Conservation (phyloP, 1,140 invertebrate genomes). For the Cepaea nemoralis region DNA sequence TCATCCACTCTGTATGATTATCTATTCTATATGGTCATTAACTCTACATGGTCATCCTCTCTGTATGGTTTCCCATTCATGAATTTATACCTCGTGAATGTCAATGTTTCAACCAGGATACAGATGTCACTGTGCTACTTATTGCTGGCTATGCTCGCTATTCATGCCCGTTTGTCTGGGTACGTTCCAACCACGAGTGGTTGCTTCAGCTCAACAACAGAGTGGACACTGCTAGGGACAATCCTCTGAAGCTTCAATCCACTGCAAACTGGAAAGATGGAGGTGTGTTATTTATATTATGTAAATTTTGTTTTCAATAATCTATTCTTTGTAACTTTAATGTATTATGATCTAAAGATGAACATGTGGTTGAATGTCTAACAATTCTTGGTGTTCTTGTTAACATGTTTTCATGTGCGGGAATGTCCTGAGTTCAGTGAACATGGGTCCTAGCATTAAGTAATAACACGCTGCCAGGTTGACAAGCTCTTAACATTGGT, state of each 20-base stretch:
- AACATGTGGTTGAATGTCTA: too few species aligned
- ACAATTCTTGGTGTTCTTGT: too few species aligned
- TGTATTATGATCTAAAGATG: too few species aligned
- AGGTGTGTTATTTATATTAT: conserved; percentile 51
- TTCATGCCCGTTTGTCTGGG: conserved; percentile 67
- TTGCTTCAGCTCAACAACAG: conserved; percentile 58
- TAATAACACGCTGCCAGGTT: too few species aligned
- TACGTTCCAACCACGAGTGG: conserved; percentile 63
- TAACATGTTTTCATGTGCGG: too few species aligned
- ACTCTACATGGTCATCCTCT: background rate
- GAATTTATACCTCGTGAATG: background rate
- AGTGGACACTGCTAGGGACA: conserved; percentile 56
- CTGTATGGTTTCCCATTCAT: background rate
- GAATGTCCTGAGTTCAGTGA: too few species aligned
- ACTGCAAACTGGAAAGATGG: conserved; percentile 60
- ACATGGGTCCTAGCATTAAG: too few species aligned
- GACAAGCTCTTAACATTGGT: too few species aligned
- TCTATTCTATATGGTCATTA: background rate
- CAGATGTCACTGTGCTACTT: conserved; percentile 59
- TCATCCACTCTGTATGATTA: background rate
- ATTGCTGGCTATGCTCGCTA: conserved; percentile 65
- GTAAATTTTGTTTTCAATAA: too few species aligned
- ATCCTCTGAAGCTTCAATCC: conserved; percentile 61
- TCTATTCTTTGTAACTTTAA: too few species aligned
- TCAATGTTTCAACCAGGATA: conserved; percentile 49